A percentile compares a stretch with the other conserved stretches of the same genome.
phyloP scores from a whole-genome alignment of 2,888 invertebrate genomes.

The Heteromyza rotundicornis region DNA sequence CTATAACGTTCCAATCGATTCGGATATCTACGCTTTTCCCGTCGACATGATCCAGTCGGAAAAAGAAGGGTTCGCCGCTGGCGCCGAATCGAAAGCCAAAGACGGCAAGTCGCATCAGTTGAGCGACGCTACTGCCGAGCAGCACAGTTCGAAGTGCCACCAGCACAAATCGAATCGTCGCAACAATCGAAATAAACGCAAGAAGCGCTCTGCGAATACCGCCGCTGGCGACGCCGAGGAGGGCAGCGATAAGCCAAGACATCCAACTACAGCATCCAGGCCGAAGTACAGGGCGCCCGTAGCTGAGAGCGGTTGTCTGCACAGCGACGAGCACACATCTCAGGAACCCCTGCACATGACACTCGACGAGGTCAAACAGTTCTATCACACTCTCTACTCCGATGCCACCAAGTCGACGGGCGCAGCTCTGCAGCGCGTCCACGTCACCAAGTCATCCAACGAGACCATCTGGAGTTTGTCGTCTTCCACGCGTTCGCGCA shows the following conservation, averaged over 20 bases:
- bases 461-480: conserved; percentile 54
- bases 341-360: conserved; percentile 84
- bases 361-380: conserved; percentile 81
- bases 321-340: conserved; percentile 68
- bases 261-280: conserved; percentile 32
- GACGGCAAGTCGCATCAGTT: conserved; percentile 19
- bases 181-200: conserved; percentile 56
- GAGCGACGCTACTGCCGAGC: background rate
- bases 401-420: conserved; percentile 64
- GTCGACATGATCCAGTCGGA: conserved; percentile 74
- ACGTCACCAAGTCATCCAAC: conserved; percentile 53
- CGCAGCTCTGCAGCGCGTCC: conserved; percentile 53
- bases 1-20: conserved; percentile 88
- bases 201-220: conserved; percentile 41
- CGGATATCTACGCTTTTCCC: conserved; percentile 86
- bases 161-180: conserved; percentile 50
- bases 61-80: conserved; percentile 62
- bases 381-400: conserved; percentile 81
- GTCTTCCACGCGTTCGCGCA: conserved; percentile 47
- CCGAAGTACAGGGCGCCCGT: conserved; percentile 30
- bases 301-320: conserved; percentile 20
- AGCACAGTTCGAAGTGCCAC: conserved; percentile 30
- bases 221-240: conserved; percentile 37
- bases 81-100: conserved; percentile 37
- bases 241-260: conserved; percentile 32